Evolutionary conservation across 2,888 invertebrate genomes (phyloP).

Genomic region (Pherbina coryleti): DNA sequence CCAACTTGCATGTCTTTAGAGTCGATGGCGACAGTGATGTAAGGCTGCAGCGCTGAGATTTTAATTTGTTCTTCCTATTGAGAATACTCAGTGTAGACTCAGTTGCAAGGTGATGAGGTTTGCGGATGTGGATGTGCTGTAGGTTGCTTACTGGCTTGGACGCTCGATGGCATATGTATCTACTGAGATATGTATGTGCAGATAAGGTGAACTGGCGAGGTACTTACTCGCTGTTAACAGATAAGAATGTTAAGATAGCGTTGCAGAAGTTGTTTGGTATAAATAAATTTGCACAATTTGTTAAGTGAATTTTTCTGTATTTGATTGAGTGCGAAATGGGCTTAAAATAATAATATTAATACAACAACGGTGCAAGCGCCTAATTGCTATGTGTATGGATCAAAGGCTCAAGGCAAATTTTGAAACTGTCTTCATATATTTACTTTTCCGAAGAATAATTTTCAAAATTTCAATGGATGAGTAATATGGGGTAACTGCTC

Average conservation of each 20-base stretch:
- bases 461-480: no score
- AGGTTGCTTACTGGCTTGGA: slow-evolving; percentile 26
- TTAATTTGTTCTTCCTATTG: slow-evolving; percentile 60
- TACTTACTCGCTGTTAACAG: slow-evolving; percentile 18
- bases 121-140: slow-evolving; percentile 30
- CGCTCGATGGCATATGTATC: slow-evolving; percentile 46
- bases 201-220: slow-evolving; percentile 51
- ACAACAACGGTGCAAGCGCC: no score
- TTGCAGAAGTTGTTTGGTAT: slow-evolving; percentile 51
- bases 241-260: slow-evolving; percentile 37
- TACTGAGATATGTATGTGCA: slow-evolving; percentile 55
- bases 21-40: slow-evolving; percentile 43
- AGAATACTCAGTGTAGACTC: slow-evolving; percentile 46
- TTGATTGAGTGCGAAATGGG: neutral
- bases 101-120: slow-evolving; percentile 57
- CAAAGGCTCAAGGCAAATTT: no score
- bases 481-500: no score
- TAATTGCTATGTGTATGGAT: no score
- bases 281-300: slow-evolving; percentile 65
- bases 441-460: no score
- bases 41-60: slow-evolving; percentile 56
- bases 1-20: slow-evolving; percentile 38
- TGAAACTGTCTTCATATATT: no score
- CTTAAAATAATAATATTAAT: no score
- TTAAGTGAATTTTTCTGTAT: slow-evolving; percentile 65